phyloP scores from a whole-genome alignment of 1,140 invertebrate genomes.

The Orius insidiosus region DNA sequence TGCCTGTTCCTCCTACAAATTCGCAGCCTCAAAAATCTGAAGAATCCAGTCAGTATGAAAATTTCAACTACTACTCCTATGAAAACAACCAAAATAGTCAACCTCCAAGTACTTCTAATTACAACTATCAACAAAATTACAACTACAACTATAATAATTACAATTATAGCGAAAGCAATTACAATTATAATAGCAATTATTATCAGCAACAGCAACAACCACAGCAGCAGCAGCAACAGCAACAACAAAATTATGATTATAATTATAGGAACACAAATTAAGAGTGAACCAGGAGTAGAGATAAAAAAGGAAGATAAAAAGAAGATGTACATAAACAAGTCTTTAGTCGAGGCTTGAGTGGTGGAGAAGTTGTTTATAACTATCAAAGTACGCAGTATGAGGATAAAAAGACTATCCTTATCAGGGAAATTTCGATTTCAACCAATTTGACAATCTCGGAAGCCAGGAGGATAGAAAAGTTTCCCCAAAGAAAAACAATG shows the following conservation, averaged over 20 bases:
- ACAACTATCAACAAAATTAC: too few species aligned
- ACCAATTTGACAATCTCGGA: background rate
- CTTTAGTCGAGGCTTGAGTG: constrained; percentile 7
- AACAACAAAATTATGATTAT: background rate
- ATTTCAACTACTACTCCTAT: background rate
- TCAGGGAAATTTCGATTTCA: background rate
- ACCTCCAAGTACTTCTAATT: too few species aligned
- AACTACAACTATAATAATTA: constrained; percentile 8
- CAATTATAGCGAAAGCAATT: background rate
- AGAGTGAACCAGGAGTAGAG: background rate
- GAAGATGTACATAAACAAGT: constrained; percentile 7
- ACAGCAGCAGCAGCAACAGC: background rate
- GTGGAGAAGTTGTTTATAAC: constrained; percentile 8
- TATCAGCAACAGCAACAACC: background rate
- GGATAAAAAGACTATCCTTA: background rate
- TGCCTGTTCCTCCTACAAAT: constrained; percentile 20
- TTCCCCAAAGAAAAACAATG: background rate
- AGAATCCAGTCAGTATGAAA: constrained; percentile 1
- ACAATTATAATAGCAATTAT: background rate
- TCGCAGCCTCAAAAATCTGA: constrained; percentile 7
- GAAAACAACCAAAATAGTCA: too few species aligned
- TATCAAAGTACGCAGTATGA: background rate
- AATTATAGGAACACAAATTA: background rate
- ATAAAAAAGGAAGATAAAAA: constrained; percentile 4
- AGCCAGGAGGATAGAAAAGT: background rate